Percentiles rank a stretch among this genome's conserved stretches.
phyloP scores from a whole-genome alignment of 1,140 invertebrate genomes.

The Lutraria rhynchaena region DNA sequence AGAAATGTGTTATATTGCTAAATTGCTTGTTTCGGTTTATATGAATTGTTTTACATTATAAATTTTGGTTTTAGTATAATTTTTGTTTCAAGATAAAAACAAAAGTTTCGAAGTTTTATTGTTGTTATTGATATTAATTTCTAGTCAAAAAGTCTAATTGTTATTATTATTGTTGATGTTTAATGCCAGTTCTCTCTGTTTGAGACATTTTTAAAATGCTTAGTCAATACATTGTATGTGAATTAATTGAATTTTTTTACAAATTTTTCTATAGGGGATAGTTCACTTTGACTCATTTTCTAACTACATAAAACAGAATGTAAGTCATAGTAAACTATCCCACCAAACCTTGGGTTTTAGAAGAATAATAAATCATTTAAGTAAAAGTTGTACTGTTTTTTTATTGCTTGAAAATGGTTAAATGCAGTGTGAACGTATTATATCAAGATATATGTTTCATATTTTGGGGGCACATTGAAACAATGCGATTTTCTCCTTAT shows the following conservation, averaged over 20 bases:
- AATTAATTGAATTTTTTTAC: conserved; percentile 15
- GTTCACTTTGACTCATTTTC: conserved; percentile 18
- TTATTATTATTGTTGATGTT: no score
- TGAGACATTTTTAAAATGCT: background rate
- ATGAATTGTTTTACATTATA: no score
- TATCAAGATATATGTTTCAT: conserved; percentile 10
- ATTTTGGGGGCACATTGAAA: conserved; percentile 17
- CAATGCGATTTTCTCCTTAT: conserved; percentile 7
- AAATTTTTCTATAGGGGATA: background rate
- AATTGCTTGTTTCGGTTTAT: no score
- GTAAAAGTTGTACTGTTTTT: conserved; percentile 10
- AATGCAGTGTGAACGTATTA: conserved; percentile 1
- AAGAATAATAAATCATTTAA: conserved; percentile 10
- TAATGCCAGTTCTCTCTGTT: no score
- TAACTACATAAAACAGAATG: conserved; percentile 12
- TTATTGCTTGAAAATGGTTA: conserved; percentile 19
- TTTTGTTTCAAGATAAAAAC: no score
- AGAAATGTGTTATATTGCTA: no score
- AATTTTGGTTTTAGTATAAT: no score
- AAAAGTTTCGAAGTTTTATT: no score
- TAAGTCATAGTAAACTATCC: conserved; percentile 20
- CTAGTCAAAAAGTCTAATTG: no score
- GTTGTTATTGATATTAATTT: no score
- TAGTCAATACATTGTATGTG: conserved; percentile 10
- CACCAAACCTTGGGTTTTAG: conserved; percentile 7